Evolutionary conservation across 2,888 invertebrate genomes (phyloP).

Genomic region (Drosophila mulleri): DNA sequence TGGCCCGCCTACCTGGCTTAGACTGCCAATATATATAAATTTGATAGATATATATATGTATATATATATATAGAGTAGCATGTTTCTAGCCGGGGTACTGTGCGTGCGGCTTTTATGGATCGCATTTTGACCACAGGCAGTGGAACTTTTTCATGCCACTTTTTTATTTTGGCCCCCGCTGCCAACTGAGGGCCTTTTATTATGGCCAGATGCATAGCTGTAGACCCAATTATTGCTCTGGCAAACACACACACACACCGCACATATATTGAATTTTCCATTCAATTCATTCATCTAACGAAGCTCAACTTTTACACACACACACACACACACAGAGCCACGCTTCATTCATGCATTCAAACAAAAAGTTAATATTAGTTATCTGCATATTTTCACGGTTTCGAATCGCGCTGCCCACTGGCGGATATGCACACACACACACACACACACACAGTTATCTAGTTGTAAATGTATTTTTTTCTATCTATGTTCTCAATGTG

Average conservation of each 20-base stretch:
- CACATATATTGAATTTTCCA: conserved; percentile 13
- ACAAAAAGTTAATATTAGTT: conserved; percentile 77
- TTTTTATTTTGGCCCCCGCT: conserved; percentile 11
- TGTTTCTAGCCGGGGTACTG: conserved; percentile 1
- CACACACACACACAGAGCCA: conserved; percentile 22
- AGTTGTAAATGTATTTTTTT: background rate
- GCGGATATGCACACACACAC: conserved; percentile 58
- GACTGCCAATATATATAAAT: conserved; percentile 3
- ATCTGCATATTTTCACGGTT: conserved; percentile 78
- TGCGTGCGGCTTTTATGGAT: conserved; percentile 26
- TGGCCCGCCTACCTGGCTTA: conserved; percentile 37
- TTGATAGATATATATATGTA: background rate
- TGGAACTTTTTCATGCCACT: conserved; percentile 19
- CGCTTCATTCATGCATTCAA: conserved; percentile 75
- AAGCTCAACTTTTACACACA: conserved; percentile 23
- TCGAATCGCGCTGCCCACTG: conserved; percentile 71
- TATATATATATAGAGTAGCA: conserved; percentile 5
- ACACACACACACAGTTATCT: conserved; percentile 9
- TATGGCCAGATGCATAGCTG: conserved; percentile 10
- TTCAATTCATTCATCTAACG: conserved; percentile 52
- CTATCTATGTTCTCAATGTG: conserved; percentile 37
- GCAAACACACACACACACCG: conserved; percentile 8
- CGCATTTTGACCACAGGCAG: conserved; percentile 34
- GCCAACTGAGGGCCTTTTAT: conserved; percentile 43
- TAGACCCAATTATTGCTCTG: conserved; percentile 42